These are phyloP conservation scores for Dicrurus megarhynchus DNA, from an alignment of 2,113 vertebrate species.

Conservation along the genomic window DNA sequence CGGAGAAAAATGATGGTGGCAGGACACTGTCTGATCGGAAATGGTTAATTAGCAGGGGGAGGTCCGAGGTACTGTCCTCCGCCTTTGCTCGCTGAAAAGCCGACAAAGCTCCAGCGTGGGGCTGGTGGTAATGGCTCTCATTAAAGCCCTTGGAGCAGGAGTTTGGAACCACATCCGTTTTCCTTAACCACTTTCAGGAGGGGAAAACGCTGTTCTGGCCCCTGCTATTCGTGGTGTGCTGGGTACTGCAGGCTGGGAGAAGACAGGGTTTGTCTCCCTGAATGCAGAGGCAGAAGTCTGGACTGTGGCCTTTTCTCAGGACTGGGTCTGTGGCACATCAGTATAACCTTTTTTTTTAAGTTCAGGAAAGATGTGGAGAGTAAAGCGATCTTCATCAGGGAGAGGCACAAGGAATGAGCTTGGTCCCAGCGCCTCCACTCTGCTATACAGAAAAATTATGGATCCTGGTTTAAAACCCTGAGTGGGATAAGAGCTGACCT, in stretches of 20 bases:
- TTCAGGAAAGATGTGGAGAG: background rate
- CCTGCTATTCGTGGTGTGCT: background rate
- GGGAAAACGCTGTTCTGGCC: background rate
- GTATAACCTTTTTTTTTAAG: background rate
- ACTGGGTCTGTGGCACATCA: background rate
- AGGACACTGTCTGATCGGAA: background rate
- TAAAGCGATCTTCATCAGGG: background rate
- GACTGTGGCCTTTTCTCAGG: background rate
- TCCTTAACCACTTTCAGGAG: background rate
- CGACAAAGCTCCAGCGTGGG: background rate
- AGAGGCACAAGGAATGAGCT: background rate
- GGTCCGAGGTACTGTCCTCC: background rate
- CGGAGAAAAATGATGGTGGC: background rate
- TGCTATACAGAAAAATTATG: background rate
- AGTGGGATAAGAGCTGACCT: background rate
- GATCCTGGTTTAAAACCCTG: background rate
- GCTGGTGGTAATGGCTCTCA: background rate
- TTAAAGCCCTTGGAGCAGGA: conserved; percentile 13
- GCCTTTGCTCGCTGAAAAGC: background rate
- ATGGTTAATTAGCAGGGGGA: background rate
- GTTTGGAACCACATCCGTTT: background rate
- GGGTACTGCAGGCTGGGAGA: background rate
- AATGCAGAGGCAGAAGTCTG: background rate
- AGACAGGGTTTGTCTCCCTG: background rate
- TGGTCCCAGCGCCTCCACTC: background rate